A percentile compares a stretch with the other conserved stretches of the same genome.
phyloP scores from a whole-genome alignment of 2,797 vertebrate genomes.

The Rallus crepitans region DNA sequence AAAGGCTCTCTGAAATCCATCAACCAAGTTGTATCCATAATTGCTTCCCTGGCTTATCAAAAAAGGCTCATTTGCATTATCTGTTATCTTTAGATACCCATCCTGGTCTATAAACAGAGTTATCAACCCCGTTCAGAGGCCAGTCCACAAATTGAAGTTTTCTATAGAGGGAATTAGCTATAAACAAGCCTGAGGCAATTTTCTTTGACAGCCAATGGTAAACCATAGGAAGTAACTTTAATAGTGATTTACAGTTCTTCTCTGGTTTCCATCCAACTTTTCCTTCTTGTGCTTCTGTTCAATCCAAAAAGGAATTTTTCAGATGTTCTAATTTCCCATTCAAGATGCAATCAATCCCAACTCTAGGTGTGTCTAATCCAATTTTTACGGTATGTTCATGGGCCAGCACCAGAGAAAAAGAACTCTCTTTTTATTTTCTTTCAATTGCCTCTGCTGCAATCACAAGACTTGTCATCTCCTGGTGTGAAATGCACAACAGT shows the following conservation, averaged over 20 bases:
- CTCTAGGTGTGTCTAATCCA: constrained; percentile 75
- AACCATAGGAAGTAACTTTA: constrained; percentile 76
- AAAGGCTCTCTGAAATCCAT: constrained; percentile 59
- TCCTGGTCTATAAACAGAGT: constrained; percentile 71
- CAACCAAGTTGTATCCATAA: constrained; percentile 65
- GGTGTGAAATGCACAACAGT: constrained; percentile 71
- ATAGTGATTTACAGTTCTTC: constrained; percentile 77
- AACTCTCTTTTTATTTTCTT: constrained; percentile 68
- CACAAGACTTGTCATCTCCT: constrained; percentile 71
- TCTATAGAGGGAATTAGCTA: constrained; percentile 74
- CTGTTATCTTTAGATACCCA: constrained; percentile 75
- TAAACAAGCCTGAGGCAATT: constrained; percentile 74
- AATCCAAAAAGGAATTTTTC: constrained; percentile 75
- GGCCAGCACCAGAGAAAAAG: constrained; percentile 63
- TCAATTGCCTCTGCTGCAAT: constrained; percentile 64
- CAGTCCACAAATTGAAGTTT: constrained; percentile 77
- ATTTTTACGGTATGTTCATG: constrained; percentile 67
- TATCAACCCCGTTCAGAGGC: constrained; percentile 75
- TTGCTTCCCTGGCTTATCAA: constrained; percentile 67
- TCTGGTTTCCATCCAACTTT: constrained; percentile 79
- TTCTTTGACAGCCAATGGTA: constrained; percentile 76
- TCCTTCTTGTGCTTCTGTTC: constrained; percentile 73
- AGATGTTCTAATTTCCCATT: constrained; percentile 80
- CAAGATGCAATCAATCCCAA: constrained; percentile 77
- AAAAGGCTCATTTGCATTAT: constrained; percentile 74